Conservation (phyloP, 2,113 vertebrate species). For the Rhabdornis inornatus region DNA sequence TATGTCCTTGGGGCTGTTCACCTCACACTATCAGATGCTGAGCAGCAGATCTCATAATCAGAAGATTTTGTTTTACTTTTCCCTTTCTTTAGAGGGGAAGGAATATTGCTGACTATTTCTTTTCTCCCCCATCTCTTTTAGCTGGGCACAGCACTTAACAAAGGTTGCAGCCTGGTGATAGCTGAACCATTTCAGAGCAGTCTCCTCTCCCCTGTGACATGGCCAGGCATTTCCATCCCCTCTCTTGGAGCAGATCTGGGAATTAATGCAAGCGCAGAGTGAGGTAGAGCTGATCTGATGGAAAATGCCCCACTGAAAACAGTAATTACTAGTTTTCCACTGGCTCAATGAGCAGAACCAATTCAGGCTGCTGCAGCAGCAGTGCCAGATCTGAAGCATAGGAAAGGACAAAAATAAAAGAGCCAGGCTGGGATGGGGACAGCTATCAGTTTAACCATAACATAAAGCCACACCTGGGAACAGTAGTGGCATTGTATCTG, state of each 20-base stretch:
- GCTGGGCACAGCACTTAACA: neutral
- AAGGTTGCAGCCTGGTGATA: neutral
- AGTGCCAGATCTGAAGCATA: neutral
- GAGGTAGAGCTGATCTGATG: neutral
- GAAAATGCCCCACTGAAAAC: neutral
- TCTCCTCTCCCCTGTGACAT: neutral
- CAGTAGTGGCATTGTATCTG: neutral
- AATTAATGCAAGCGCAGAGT: neutral
- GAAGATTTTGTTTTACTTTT: neutral
- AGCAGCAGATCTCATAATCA: neutral
- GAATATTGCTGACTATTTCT: neutral
- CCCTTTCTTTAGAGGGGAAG: fast-evolving
- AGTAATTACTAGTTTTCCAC: neutral
- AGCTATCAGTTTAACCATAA: neutral
- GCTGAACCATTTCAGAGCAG: neutral
- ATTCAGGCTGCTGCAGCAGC: neutral
- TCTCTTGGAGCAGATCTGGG: neutral
- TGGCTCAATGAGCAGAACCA: neutral
- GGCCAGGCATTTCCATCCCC: neutral
- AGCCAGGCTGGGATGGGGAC: neutral
- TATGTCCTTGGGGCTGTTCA: neutral
- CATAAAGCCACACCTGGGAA: neutral
- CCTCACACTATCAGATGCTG: neutral
- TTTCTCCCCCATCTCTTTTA: neutral
- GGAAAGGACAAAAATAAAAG: neutral